A percentile compares a stretch with the other conserved stretches of the same genome.
Evolutionary conservation across 2,888 invertebrate species (phyloP).

Genomic region (Chloroclystis v-ata): DNA sequence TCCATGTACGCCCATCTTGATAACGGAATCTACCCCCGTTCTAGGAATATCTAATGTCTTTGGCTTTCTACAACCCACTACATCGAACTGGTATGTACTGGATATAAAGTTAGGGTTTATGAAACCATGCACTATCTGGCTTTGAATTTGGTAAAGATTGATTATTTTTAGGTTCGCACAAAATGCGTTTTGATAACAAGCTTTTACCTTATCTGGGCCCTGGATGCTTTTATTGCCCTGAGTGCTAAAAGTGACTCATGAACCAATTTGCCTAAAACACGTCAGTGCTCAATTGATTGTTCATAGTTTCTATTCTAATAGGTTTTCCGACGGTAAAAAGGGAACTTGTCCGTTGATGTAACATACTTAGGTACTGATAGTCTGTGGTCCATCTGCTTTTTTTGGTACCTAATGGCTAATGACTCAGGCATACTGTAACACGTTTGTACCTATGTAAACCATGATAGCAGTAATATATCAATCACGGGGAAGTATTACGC

Average conservation of each 20-base stretch:
- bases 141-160: too few species aligned
- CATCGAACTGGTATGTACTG: too few species aligned
- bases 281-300: neutral
- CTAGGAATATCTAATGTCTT: neutral
- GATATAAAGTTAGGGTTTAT: too few species aligned
- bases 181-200: neutral
- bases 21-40: neutral
- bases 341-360: too few species aligned
- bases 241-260: neutral
- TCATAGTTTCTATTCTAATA: constrained; percentile 14
- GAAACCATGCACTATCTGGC: too few species aligned
- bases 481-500: neutral
- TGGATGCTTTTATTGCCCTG: neutral
- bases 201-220: neutral
- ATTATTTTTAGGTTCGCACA: too few species aligned
- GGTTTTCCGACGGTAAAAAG: too few species aligned
- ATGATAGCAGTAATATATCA: neutral
- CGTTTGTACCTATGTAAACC: neutral
- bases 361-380: too few species aligned
- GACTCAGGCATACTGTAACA: constrained; percentile 11
- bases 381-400: constrained; percentile 31
- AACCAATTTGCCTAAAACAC: neutral
- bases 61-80: too few species aligned
- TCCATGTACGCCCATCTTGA: constrained; percentile 6
- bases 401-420: constrained; percentile 28